Percentiles rank a stretch among this genome's conserved stretches.
Evolutionary conservation across 2,797 vertebrate genomes (phyloP).

Genomic region (Meda fulgida): DNA sequence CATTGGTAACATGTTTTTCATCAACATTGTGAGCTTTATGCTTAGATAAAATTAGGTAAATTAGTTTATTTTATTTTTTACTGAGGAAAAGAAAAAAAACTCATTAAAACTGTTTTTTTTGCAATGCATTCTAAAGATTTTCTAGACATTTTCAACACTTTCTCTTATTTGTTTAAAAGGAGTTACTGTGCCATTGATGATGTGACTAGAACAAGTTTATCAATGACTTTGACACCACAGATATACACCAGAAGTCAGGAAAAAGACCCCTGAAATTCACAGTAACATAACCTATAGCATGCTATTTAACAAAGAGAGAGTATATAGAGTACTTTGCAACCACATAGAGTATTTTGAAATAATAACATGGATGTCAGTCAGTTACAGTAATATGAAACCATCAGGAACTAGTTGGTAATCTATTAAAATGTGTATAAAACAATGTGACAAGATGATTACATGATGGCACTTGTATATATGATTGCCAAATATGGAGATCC

Average conservation of each 20-base stretch:
- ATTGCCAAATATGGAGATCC: constrained; percentile 41
- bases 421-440: constrained; percentile 45
- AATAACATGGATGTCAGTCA: not conserved
- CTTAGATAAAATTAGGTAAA: not conserved
- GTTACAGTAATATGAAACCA: constrained; percentile 11
- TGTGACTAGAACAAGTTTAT: constrained; percentile 57
- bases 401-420: constrained; percentile 13
- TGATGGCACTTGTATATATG: constrained; percentile 31
- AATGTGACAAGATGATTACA: constrained; percentile 23
- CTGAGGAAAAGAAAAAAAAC: not conserved
- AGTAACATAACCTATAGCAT: constrained; percentile 48
- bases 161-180: constrained; percentile 56
- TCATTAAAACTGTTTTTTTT: not conserved
- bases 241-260: constrained; percentile 57
- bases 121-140: not conserved
- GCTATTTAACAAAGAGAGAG: constrained; percentile 47
- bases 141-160: not conserved
- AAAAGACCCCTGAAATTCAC: constrained; percentile 47
- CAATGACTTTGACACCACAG: constrained; percentile 57
- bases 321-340: no score
- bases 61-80: not conserved
- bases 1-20: not conserved
- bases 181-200: constrained; percentile 67
- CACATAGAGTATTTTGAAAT: constrained; percentile 20
- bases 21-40: not conserved